Base-by-base conservation (phyloP, 2,797 vertebrate species). In the Meda fulgida region DNA sequence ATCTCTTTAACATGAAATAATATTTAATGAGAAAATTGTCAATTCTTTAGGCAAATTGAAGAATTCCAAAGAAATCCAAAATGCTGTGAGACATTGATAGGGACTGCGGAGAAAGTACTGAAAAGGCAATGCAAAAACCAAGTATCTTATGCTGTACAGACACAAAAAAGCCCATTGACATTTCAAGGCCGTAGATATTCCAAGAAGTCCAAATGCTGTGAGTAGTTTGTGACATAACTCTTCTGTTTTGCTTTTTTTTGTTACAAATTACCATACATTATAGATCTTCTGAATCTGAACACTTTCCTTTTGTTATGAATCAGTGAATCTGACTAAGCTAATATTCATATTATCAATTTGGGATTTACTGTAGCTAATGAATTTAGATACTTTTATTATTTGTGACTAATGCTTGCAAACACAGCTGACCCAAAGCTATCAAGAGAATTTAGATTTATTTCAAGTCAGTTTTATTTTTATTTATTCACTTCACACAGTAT, bases 181-280 rank as follows among this genome's bases (percentile, higher is more conserved):
- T 86, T 84, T 88, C 72, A 84, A 18, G 79, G 72, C 9, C 78
- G 69, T 29, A 75, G 78, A 79, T 86, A 77, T 55, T 70, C 38
- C 48, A 87, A 72, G 43, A 87, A 86, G 63, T 80, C 86, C 19
- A 89, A 87, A 53, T 89, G 88, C 63, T 89, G 88, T 89, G 36
- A 89, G 88, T 84, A 40, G 13, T 77, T 69, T 73, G 40, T 31
- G 26, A 19, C 14, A 26, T 43, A 34, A 43, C 46, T 38, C n/a
- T 60, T 60, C 13, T 14, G 11, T 60, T 60, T 60, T 26, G 55
- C 55, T 58, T n/a, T 58, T n/a, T 58, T 26, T 60, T 60, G 10
- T 60, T n/a, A 6, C 58, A 14, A 26, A 60, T 60, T 60, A 5
- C n/a, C 9, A 0, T 73, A 48, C 18, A 73, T 8, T 51, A 31